phyloP scores from a whole-genome alignment of 35 echinoderm and acorn worm species.

The Heliocidaris tuberculata region DNA sequence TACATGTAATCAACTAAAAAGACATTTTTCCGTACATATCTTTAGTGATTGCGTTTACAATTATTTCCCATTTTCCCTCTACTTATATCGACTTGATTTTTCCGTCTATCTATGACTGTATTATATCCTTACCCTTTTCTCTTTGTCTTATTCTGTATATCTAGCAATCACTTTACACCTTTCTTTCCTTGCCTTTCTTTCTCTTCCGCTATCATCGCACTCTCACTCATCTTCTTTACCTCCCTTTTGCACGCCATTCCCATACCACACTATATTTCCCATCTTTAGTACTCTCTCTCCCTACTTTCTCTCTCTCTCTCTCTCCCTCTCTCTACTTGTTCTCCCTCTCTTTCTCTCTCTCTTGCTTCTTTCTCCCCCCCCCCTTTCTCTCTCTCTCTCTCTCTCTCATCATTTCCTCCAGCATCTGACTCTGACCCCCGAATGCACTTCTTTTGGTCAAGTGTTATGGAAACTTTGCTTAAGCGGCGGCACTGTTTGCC shows the following conservation, averaged over 20 bases:
- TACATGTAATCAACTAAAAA: no score
- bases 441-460: conserved; percentile 17
- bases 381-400: no score
- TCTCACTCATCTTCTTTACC: background rate
- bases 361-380: background rate
- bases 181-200: background rate
- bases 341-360: background rate
- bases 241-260: background rate
- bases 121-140: background rate
- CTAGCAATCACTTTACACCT: background rate
- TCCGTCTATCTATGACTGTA: no score
- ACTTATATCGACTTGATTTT: no score
- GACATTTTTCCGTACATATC: no score
- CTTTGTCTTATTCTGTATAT: no score
- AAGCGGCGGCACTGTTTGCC: background rate
- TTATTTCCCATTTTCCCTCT: no score
- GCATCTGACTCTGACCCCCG: background rate
- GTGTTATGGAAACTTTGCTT: conserved; percentile 12
- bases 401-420: background rate
- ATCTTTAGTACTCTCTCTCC: background rate
- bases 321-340: background rate
- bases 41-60: no score
- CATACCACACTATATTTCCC: background rate
- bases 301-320: background rate
- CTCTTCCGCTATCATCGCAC: background rate